Evolutionary conservation across 2,113 vertebrate species (phyloP), one percentile per base, ranked within the genome.

Genomic region (Prolemur simus): DNA sequence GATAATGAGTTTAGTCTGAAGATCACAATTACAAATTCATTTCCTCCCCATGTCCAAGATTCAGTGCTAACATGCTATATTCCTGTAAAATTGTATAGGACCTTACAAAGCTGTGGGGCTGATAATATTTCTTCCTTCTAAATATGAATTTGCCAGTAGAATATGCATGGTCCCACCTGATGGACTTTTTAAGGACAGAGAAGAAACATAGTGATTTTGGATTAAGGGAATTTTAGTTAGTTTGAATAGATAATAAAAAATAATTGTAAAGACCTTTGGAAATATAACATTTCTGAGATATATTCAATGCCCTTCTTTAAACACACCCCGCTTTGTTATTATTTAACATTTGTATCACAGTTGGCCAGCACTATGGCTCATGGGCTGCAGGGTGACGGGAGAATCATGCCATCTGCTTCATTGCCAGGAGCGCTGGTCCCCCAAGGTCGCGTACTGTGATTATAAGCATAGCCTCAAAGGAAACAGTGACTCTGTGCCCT

Each of bases 351-450:
- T 3, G 2, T 52, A 45, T 58, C 71, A 63, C 80, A 92, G 76
- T 85, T 93, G 89, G 78, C 37, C 47, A 58, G 95, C 91, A 92
- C 80, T 32, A 69, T 54, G 89, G 83, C 45, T 96, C 56, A 39
- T n/a, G 82, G 86, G 84, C 88, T 93, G 11, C n/a, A n/a, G 78
- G 91, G 87, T 49, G 69, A 91, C 10, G 3, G 78, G 63, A 32
- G 32, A 80, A 76, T 64, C 49, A 45, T 42, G 87, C 97, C 97
- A 95, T 97, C 96, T 96, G 95, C 82, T 96, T 58, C 82, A 54
- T 2, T 52, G 88, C 91, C 56, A n/a, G 68, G 56, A 76, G 85
- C 54, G 0, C 52, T 87, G n/a, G 56, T 94, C 95, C 95, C 96
- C 80, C 56, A 76, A 97, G 91, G 96, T 96, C 94, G 87, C 68